Conservation (phyloP, 1,140 invertebrate genomes). For the Anastrepha ludens region DNA sequence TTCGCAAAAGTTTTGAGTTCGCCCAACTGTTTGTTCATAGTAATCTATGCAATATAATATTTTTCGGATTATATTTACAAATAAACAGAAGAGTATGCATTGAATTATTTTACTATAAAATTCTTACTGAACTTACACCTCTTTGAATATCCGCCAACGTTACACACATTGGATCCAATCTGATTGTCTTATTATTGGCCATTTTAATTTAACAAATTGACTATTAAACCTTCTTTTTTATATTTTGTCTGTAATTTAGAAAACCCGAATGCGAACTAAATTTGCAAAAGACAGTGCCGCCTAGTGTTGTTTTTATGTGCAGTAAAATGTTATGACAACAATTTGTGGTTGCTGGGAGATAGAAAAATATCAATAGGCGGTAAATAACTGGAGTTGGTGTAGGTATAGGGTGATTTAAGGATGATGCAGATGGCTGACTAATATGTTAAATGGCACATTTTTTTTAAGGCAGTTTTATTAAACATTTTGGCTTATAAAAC, state of each 20-base stretch:
- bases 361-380: not conserved
- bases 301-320: not conserved
- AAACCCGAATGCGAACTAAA: not conserved
- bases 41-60: conserved; percentile 12
- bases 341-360: conserved; percentile 21
- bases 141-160: conserved; percentile 43
- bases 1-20: conserved; percentile 24
- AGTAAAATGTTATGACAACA: conserved; percentile 23
- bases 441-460: too few relatives aligned
- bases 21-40: not conserved
- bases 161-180: conserved; percentile 38
- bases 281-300: not conserved
- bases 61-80: not conserved
- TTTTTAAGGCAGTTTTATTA: too few relatives aligned
- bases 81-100: not conserved
- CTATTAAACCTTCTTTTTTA: not conserved
- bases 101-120: not conserved
- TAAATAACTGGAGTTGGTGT: not conserved
- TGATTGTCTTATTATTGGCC: conserved; percentile 2
- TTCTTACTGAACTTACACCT: conserved; percentile 14
- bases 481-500: too few relatives aligned
- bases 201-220: not conserved
- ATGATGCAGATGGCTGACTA: too few relatives aligned
- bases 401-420: not conserved
- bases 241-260: not conserved